Conservation (phyloP, 2,888 invertebrate genomes). For the Drosophila koepferae region DNA sequence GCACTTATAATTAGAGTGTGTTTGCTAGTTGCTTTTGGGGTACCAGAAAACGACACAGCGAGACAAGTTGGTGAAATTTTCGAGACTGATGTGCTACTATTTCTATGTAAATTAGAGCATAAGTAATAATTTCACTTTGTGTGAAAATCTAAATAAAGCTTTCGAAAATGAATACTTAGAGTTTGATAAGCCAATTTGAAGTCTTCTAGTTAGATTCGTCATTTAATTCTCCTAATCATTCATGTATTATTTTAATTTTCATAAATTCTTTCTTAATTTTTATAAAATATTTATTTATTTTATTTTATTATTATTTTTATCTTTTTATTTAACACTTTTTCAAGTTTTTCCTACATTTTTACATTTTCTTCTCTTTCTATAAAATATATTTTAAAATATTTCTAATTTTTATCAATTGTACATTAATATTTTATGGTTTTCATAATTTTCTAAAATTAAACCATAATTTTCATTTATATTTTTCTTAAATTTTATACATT, state of each 20-base stretch:
- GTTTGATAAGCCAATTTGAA: background rate
- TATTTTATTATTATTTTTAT: background rate
- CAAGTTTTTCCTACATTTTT: too few relatives aligned
- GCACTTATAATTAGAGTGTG: conserved; percentile 50
- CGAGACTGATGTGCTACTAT: background rate
- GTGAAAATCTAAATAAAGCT: background rate
- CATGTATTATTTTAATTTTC: background rate
- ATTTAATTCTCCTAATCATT: too few relatives aligned
- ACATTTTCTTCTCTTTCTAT: too few relatives aligned
- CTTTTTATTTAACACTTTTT: background rate
- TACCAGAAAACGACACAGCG: background rate
- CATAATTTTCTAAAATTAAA: background rate
- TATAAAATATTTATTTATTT: background rate
- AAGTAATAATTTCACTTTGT: background rate
- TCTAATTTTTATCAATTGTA: background rate
- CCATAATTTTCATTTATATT: background rate
- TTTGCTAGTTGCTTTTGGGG: conserved; percentile 16
- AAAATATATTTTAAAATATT: too few relatives aligned
- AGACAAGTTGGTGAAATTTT: conserved; percentile 6
- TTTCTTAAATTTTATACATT: background rate
- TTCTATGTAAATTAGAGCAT: background rate
- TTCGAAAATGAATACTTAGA: background rate
- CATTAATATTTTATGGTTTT: background rate
- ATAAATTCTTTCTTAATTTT: background rate
- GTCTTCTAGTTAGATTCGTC: background rate